phyloP scores from a whole-genome alignment of 2,113 vertebrate species.

The Ranitomeya imitator region DNA sequence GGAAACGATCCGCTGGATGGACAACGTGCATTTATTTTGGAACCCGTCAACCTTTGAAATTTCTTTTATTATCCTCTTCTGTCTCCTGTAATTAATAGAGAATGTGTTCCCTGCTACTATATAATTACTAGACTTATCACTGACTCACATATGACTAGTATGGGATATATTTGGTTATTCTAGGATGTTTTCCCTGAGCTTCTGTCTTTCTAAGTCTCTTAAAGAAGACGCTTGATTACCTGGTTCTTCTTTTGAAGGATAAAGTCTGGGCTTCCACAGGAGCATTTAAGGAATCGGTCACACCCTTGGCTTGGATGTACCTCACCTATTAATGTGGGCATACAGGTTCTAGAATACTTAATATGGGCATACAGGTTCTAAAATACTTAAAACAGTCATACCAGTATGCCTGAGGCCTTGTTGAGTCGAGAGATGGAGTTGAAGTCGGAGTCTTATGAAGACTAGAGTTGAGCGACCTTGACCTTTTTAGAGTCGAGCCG shows the following conservation, averaged over 20 bases:
- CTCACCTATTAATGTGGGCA: no score
- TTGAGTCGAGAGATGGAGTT: no score
- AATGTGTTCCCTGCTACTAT: neutral
- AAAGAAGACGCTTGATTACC: neutral
- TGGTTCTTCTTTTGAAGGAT: neutral
- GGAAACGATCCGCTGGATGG: neutral
- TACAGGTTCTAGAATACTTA: no score
- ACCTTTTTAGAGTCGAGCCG: no score
- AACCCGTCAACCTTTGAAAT: neutral
- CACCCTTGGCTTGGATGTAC: no score
- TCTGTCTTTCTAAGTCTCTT: neutral
- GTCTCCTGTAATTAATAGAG: neutral
- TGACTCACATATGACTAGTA: neutral
- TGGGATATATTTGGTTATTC: neutral
- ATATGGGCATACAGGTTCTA: no score
- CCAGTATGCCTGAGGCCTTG: no score
- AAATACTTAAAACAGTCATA: no score
- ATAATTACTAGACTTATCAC: neutral
- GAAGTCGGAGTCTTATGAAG: no score
- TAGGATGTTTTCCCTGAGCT: neutral
- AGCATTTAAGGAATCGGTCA: neutral
- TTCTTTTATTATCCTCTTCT: neutral
- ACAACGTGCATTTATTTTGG: neutral
- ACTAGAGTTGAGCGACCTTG: no score
- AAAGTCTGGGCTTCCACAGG: neutral